Evolutionary conservation across 2,888 invertebrate species (phyloP), one percentile per base, ranked within the genome.

Genomic region (Schizotus pectinicornis): DNA sequence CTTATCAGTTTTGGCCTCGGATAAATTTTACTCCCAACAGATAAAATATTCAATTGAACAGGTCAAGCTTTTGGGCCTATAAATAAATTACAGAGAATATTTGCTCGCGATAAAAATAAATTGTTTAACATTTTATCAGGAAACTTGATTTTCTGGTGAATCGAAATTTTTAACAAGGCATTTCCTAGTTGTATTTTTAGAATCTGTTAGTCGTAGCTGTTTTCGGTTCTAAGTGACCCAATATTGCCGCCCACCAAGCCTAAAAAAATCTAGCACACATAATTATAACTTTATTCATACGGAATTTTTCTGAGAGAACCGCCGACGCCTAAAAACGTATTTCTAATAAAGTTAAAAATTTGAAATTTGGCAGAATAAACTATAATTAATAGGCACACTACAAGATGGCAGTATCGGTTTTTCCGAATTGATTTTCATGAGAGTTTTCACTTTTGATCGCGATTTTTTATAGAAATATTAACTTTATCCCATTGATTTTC

Each of bases 111-210:
- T 33, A 5, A 9, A 31, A 30, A 14, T 31, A 6, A 42, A 31
- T 3, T 6, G 8, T 42, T 11, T 30, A 22, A 22, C 22, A 5
- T 3, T 22, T 42, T 14, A 22, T 30, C 30, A 11, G 32, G 32
- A 42, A 42, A 22, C 22, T 22, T 22, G 22, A 22, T 22, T 22
- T 22, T 22, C 22, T 22, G 2, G 3, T 22, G 22, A 22, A 22
- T 22, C 22, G 22, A 22, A 22, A 3, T 22, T 22, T 45, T 43
- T 13, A 32, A 6, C 42, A 32, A 9, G 39, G 30, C 9, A 33
- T 33, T 46, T 53, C 45, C 35, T 45, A 30, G 43, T 45, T 11
- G 34, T 45, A 45, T 33, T 45, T 45, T 45, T 45, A 45, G 45
- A 45, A 42, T 42, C 32, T 31, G 46, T 53, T 53, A 45, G 53